Evolutionary conservation across 2,888 invertebrate genomes (phyloP).

Genomic region (Sminthurinus aureus): DNA sequence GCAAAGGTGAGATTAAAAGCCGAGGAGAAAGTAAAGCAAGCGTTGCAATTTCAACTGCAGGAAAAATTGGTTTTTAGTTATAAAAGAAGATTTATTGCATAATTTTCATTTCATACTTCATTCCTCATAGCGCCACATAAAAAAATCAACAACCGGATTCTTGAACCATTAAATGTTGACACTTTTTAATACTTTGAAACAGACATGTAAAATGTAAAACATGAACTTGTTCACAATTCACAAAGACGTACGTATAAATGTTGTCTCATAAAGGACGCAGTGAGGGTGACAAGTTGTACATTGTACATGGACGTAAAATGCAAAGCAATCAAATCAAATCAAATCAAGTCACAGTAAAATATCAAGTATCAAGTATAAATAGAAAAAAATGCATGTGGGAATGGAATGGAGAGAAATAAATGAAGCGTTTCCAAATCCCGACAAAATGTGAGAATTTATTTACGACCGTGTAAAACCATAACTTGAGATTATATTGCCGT

Average conservation of each 20-base stretch:
- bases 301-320: no score
- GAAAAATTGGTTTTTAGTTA: no score
- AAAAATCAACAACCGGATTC: not conserved
- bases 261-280: no score
- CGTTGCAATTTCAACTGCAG: not conserved
- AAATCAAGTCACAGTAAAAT: not conserved
- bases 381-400: slow-evolving; percentile 6
- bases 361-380: not conserved
- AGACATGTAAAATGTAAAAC: no score
- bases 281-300: no score
- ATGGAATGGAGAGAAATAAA: slow-evolving; percentile 35
- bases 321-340: no score
- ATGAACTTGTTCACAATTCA: no score
- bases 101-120: no score
- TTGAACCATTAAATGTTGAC: no score
- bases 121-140: not conserved
- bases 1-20: not conserved
- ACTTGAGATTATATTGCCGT: slow-evolving; percentile 22
- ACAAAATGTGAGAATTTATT: slow-evolving; percentile 11
- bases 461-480: slow-evolving; percentile 32
- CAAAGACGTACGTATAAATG: no score
- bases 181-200: no score
- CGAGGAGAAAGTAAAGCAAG: not conserved
- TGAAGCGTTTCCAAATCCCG: slow-evolving; percentile 6
- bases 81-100: no score